Evolutionary conservation across 1,140 invertebrate species (phyloP).

Genomic region (Calliphora vicina): DNA sequence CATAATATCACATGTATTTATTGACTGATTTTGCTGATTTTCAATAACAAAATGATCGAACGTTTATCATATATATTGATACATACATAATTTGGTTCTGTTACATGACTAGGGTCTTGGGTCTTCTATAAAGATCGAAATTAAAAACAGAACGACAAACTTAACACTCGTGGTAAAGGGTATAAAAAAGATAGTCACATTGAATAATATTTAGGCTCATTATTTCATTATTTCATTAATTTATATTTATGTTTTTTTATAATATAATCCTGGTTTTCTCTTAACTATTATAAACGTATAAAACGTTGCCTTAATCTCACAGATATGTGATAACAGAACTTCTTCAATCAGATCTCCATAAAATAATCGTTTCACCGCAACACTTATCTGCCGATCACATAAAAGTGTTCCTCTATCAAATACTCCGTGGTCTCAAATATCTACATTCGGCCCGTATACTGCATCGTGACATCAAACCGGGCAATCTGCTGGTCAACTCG

Average conservation of each 20-base stretch:
- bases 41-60: no score
- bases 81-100: no score
- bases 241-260: neutral
- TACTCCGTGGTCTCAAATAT: constrained; percentile 97
- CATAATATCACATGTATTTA: no score
- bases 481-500: constrained; percentile 97
- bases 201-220: no score
- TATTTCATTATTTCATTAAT: no score
- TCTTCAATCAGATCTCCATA: constrained; percentile 99
- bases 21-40: no score
- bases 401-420: constrained; percentile 99
- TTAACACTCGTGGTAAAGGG: no score
- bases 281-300: neutral
- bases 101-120: no score
- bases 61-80: no score
- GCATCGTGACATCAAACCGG: constrained; percentile 99
- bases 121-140: no score
- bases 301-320: neutral
- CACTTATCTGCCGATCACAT: constrained; percentile 98
- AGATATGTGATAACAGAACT: constrained; percentile 99
- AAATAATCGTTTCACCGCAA: constrained; percentile 99
- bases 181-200: no score
- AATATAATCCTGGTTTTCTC: neutral
- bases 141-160: no score
- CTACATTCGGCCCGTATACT: constrained; percentile 96